A percentile compares a stretch with the other conserved stretches of the same genome.
Conservation (phyloP, 2,888 invertebrate species). For the Eupithecia insigniata region DNA sequence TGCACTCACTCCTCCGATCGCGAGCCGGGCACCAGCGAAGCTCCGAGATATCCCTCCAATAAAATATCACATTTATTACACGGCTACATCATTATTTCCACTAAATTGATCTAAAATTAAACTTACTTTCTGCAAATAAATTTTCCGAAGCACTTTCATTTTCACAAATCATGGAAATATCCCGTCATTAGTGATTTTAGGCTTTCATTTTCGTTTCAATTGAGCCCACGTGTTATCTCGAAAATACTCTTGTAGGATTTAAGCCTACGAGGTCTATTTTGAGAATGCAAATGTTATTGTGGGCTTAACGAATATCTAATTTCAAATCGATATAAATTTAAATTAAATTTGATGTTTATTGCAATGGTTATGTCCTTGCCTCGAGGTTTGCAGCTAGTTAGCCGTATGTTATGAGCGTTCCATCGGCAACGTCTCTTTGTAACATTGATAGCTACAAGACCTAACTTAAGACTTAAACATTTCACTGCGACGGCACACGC, state of each 20-base stretch:
- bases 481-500: conserved; percentile 22
- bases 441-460: conserved; percentile 10
- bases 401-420: conserved; percentile 26
- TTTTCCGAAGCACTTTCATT: conserved; percentile 34
- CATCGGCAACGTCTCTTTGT: conserved; percentile 20
- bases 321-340: conserved; percentile 39
- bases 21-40: conserved; percentile 37
- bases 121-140: conserved; percentile 41
- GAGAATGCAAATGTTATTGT: conserved; percentile 28
- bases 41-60: conserved; percentile 42
- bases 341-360: conserved; percentile 46
- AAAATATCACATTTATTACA: conserved; percentile 44
- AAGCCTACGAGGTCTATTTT: conserved; percentile 27
- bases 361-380: conserved; percentile 31
- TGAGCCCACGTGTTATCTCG: conserved; percentile 24
- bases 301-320: conserved; percentile 25
- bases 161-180: background rate
- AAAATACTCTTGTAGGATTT: conserved; percentile 28
- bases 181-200: background rate
- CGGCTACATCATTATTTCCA: conserved; percentile 36
- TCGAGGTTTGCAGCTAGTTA: conserved; percentile 25
- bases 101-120: conserved; percentile 42
- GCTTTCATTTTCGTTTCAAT: background rate
- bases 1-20: conserved; percentile 69
- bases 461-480: conserved; percentile 14